A percentile compares a stretch with the other conserved stretches of the same genome.
Conservation (phyloP, 2,113 vertebrate species). For the Sclerurus mexicanus region DNA sequence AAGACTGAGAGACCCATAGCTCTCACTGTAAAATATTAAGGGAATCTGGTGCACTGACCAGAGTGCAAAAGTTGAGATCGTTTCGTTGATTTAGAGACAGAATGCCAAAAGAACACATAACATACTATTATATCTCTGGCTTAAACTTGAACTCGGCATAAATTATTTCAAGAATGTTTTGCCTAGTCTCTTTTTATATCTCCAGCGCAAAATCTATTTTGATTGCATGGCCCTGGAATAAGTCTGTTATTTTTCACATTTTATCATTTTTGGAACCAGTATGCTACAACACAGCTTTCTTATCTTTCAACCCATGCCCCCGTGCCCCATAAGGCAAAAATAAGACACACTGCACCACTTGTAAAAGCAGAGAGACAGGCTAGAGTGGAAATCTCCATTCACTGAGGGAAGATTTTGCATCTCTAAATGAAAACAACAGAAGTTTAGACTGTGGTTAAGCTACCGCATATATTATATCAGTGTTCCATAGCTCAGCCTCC, state of each 20-base stretch:
- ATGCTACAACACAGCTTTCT: neutral
- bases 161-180: constrained; percentile 67
- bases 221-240: constrained; percentile 28
- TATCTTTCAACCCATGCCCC: neutral
- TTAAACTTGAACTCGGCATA: constrained; percentile 63
- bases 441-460: neutral
- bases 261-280: constrained; percentile 53
- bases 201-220: constrained; percentile 55
- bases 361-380: neutral
- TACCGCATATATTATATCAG: neutral
- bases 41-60: neutral
- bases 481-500: neutral
- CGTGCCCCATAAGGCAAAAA: constrained; percentile 6
- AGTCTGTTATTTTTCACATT: constrained; percentile 57
- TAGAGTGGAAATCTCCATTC: constrained; percentile 41
- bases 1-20: neutral
- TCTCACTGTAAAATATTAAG: neutral
- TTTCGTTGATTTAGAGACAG: constrained; percentile 48
- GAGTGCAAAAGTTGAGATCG: constrained; percentile 9
- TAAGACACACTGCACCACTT: constrained; percentile 26
- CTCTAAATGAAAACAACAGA: neutral
- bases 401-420: neutral
- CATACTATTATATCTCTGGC: constrained; percentile 37
- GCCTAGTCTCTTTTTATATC: constrained; percentile 52
- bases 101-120: constrained; percentile 48